Evolutionary conservation across 2,888 invertebrate genomes (phyloP), one percentile per base, ranked within the genome.

Genomic region (Coecobrya sp.): DNA sequence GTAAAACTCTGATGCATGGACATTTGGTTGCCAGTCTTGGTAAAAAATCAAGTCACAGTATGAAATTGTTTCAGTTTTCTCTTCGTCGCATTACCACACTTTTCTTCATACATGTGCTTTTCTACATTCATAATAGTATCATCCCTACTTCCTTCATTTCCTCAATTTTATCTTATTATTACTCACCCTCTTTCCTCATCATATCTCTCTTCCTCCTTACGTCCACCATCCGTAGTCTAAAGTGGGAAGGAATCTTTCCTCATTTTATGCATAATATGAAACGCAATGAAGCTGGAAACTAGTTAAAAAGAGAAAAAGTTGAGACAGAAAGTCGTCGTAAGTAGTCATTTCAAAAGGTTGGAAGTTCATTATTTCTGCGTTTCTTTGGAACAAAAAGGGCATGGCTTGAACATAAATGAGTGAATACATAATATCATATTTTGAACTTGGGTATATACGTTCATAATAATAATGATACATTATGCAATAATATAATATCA

Each of bases 351-450:
- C n/a, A 55, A 49, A 84, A 68, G 84, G 84, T 84, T 73, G 70
- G 55, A 79, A 70, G 85, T 90, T 90, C 90, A 90, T 90, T 90
- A 90, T 79, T 90, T 85, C 76, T 25, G n/a, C 73, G 27, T 79
- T 27, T 52, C 45, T 52, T 45, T 16, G 1, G 7, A 27, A 49
- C 8, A 85, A 49, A 84, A 55, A 84, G 65, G 82, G 22, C 73
- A 59, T 86, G 65, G 36, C 36, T 4, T 36, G 13, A 68, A 19
- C 8, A 22, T 76, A 22, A 76, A 52, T 52, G 25, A 52, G 27
- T 27, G 49, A 52, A 79, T 25, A 52, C 27, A 52, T 19, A n/a
- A n/a, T n/a, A 52, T 49, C 22, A 79, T 79, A 27, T 27, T 52
- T 52, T 11, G 19, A 52, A 49, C 49, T n/a, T n/a, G n/a, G n/a